phyloP scores from a whole-genome alignment of 2,113 vertebrate genomes.

The Peromyscus polionotus region DNA sequence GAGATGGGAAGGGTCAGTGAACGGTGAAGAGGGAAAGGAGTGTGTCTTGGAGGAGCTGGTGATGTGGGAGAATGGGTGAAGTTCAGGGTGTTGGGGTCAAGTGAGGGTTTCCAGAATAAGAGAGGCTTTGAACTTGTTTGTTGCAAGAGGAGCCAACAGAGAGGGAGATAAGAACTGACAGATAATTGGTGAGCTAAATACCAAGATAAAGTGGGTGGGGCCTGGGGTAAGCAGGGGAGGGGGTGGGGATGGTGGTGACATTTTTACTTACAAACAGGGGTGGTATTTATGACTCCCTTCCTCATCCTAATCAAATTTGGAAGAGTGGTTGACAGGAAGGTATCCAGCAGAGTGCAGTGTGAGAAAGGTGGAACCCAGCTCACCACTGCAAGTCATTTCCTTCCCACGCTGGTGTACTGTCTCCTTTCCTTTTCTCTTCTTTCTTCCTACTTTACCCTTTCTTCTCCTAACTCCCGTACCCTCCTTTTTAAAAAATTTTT shows the following conservation, averaged over 20 bases:
- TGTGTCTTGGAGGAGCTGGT: slow-evolving; percentile 13
- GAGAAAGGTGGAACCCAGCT: not conserved
- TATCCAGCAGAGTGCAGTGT: not conserved
- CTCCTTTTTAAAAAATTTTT: too few species aligned
- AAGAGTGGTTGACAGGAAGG: not conserved
- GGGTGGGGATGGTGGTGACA: not conserved
- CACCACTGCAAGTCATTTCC: not conserved
- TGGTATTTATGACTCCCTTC: not conserved
- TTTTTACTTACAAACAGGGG: not conserved
- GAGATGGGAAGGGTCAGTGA: slow-evolving; percentile 1
- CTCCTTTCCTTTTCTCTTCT: not conserved
- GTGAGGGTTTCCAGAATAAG: not conserved
- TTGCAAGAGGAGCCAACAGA: slow-evolving; percentile 14
- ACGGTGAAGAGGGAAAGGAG: not conserved
- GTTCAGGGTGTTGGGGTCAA: not conserved
- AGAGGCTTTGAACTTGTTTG: slow-evolving; percentile 20
- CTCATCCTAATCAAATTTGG: not conserved
- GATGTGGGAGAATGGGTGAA: slow-evolving; percentile 1
- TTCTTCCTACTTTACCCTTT: not conserved
- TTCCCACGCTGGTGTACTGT: too few species aligned
- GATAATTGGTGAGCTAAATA: not conserved
- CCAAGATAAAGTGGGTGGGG: not conserved
- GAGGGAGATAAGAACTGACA: not conserved
- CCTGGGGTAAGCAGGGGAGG: not conserved
- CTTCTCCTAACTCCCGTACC: not conserved